These are phyloP conservation scores for Agriopis leucophaearia DNA, from an alignment of 2,888 invertebrate species.

Conservation along the genomic window DNA sequence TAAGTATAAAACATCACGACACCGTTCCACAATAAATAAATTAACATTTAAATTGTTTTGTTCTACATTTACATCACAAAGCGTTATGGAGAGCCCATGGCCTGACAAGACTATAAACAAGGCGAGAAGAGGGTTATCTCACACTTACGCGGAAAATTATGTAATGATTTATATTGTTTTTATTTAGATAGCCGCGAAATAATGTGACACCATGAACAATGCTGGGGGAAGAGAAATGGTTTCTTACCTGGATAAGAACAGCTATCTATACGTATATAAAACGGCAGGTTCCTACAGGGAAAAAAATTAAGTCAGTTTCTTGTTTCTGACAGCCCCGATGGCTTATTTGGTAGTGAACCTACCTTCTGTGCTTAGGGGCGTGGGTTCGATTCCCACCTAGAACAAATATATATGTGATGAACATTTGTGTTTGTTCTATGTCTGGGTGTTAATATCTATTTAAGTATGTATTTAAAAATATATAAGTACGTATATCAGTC, in stretches of 20 bases:
- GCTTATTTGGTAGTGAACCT: too few species aligned
- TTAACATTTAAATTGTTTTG: slow-evolving; percentile 82
- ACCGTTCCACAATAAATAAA: slow-evolving; percentile 65
- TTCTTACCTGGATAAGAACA: slow-evolving; percentile 5
- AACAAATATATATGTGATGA: too few species aligned
- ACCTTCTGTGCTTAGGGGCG: too few species aligned
- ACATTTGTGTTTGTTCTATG: too few species aligned
- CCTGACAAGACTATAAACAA: slow-evolving; percentile 53
- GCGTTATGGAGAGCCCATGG: slow-evolving; percentile 50
- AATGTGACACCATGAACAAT: slow-evolving; percentile 28
- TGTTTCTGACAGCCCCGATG: too few species aligned
- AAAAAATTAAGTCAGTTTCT: too few species aligned
- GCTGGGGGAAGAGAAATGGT: slow-evolving; percentile 15
- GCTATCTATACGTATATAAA: not conserved
- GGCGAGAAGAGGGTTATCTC: slow-evolving; percentile 53
- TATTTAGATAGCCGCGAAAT: slow-evolving; percentile 39
- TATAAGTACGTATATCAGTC: too few species aligned
- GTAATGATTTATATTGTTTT: slow-evolving; percentile 52
- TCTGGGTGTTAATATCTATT: too few species aligned
- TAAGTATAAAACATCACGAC: slow-evolving; percentile 29
- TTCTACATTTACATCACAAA: slow-evolving; percentile 79
- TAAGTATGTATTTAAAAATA: too few species aligned
- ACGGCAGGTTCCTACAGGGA: too few species aligned
- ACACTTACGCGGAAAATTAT: slow-evolving; percentile 50
- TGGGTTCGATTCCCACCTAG: too few species aligned